A percentile compares a stretch with the other conserved stretches of the same genome.
These are phyloP conservation scores for Danaus chrysippus DNA, from an alignment of 2,888 invertebrate species.

Conservation along the genomic window DNA sequence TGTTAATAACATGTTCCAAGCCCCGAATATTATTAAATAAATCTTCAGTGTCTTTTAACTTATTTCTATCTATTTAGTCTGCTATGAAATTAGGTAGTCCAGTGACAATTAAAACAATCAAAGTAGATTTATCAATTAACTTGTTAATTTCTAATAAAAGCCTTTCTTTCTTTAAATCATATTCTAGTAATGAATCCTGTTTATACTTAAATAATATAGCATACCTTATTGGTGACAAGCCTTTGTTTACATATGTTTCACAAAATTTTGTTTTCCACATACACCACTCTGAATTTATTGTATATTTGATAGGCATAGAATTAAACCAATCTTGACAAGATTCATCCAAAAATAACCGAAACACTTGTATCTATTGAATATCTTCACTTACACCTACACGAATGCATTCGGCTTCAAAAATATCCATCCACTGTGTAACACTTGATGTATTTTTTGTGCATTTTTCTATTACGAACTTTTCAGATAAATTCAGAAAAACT, in stretches of 20 bases:
- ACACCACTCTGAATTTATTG: slow-evolving; percentile 22
- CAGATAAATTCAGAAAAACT: slow-evolving; percentile 23
- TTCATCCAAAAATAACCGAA: no score
- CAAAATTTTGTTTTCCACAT: slow-evolving; percentile 24
- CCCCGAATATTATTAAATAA: no score
- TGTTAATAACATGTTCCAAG: no score
- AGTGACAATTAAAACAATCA: no score
- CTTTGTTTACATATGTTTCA: slow-evolving; percentile 37
- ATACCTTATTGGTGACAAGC: slow-evolving; percentile 31
- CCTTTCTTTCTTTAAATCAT: no score
- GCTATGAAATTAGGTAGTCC: no score
- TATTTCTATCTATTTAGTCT: slow-evolving; percentile 16
- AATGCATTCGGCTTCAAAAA: slow-evolving; percentile 20
- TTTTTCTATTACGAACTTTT: slow-evolving; percentile 28
- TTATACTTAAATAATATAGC: no score
- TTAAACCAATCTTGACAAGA: no score
- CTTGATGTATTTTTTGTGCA: slow-evolving; percentile 21
- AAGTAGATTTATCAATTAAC: no score
- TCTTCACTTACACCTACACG: slow-evolving; percentile 16
- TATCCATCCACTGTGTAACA: slow-evolving; percentile 24
- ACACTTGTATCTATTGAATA: slow-evolving; percentile 14
- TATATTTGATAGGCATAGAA: slow-evolving; percentile 29
- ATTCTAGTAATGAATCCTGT: no score
- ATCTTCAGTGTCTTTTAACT: no score
- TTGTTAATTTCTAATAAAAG: no score